Base-by-base conservation (phyloP, 1,140 invertebrate genomes). In the Metopolophium dirhodum region DNA sequence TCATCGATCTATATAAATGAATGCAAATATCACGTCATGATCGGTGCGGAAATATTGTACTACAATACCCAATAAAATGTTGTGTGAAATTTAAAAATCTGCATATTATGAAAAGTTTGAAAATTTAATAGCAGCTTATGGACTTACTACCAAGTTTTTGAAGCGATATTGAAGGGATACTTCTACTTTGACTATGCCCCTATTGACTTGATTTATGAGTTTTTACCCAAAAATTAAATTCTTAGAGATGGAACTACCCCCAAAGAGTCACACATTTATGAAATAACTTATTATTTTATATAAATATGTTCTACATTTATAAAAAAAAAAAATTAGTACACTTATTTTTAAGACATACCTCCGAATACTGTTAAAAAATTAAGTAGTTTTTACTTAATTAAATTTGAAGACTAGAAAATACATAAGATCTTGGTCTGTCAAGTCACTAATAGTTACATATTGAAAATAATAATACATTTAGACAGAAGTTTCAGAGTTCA, bases 401-500 rank as follows among this genome's bases (percentile, higher is more conserved):
- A 68, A 92, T 92, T 51, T 83, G 45, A 92, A 92, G 90, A 92
- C 90, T 92, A 92, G 90, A 92, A 92, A 92, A 91, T 47, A 91
- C 18, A 77, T 83, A 26, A 47, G 45, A 82, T 83, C 26, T 82
- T 51, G 82, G 45, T 92, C 51, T 30, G 30, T 51, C 57, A 68
- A 30, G 57, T 68, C 20, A 57, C 57, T 90, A 49, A 92, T 35
- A 35, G 8, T 77, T 30, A 26, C 18, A 90, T 45, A 7, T 57
- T 20, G 22, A 91, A 20, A 68, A 68, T 83, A n/a, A 22, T 51
- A 83, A 83, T 49, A 83, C 68, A 51, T 90, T 97, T 97, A 99
- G 95, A 99, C 99, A 83, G 98, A 99, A 20, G 99, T 99, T 95
- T 99, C 99, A 0, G 98, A 99, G 95, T 99, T 99, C 2, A 99